Conservation (phyloP, 1,140 invertebrate genomes). For the Lepidurus packardi region DNA sequence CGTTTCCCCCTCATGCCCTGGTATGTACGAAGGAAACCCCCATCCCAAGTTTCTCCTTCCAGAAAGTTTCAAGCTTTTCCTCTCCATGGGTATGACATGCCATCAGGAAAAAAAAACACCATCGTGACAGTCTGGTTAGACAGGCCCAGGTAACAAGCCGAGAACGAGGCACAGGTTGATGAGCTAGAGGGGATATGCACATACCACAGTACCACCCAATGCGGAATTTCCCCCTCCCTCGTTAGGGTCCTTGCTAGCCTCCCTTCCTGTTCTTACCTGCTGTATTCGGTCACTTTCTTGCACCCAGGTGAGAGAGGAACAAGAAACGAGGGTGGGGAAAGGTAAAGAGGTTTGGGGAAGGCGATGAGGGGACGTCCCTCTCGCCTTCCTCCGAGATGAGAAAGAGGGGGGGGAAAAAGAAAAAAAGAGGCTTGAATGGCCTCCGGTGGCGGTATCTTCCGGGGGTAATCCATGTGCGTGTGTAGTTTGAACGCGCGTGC, state of each 20-base stretch:
- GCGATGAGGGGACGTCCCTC: not conserved
- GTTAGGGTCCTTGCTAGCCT: not conserved
- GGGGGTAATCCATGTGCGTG: conserved; percentile 5
- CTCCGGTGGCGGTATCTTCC: not conserved
- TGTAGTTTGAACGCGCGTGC: not conserved
- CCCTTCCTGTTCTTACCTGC: not conserved
- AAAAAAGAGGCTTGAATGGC: not conserved
- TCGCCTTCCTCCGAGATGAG: not conserved
- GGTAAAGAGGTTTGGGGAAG: not conserved
- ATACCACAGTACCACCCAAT: not conserved
- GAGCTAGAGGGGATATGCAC: not conserved
- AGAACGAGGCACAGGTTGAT: conserved; percentile 8
- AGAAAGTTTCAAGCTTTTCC: not conserved
- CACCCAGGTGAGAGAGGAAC: not conserved
- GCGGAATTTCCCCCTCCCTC: not conserved
- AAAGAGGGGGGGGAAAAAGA: not conserved
- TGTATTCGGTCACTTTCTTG: conserved; percentile 2
- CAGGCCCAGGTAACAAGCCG: not conserved
- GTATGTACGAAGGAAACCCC: not conserved
- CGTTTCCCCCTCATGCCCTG: too few relatives aligned
- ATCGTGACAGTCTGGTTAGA: conserved; percentile 21
- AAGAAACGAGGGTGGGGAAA: not conserved
- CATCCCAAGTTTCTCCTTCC: not conserved
- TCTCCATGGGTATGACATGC: not conserved
- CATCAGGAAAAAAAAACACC: not conserved